Conservation (phyloP, 2,888 invertebrate species). For the Lycocerus yunnanus region DNA sequence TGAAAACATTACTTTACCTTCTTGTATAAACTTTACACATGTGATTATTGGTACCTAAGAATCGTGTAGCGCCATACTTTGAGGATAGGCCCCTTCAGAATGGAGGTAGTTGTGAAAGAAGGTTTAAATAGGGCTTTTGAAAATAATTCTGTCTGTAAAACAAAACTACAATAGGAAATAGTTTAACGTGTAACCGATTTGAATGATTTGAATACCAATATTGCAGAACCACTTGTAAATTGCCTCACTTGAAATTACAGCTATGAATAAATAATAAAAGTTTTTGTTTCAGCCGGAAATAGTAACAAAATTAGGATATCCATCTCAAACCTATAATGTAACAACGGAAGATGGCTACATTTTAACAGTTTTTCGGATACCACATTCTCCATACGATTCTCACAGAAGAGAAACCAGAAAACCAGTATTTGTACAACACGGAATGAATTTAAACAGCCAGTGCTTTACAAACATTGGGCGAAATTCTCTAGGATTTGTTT, state of each 20-base stretch:
- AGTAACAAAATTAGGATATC: slow-evolving; percentile 44
- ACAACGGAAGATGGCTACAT: slow-evolving; percentile 47
- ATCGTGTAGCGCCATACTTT: too few relatives aligned
- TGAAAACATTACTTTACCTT: too few relatives aligned
- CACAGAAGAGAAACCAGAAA: slow-evolving; percentile 24
- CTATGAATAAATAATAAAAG: neutral
- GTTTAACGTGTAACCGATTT: too few relatives aligned
- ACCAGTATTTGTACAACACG: slow-evolving; percentile 47
- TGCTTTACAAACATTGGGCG: slow-evolving; percentile 44
- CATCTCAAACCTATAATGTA: slow-evolving; percentile 45
- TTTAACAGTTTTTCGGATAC: slow-evolving; percentile 45
- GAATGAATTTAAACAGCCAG: slow-evolving; percentile 44
- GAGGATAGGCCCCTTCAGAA: too few relatives aligned
- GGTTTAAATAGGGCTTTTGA: too few relatives aligned
- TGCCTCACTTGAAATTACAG: neutral
- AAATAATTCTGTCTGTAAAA: too few relatives aligned
- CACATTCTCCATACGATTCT: slow-evolving; percentile 30
- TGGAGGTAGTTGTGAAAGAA: too few relatives aligned
- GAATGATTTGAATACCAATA: too few relatives aligned
- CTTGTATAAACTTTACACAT: too few relatives aligned
- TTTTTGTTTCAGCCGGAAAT: slow-evolving; percentile 45
- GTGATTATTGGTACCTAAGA: too few relatives aligned
- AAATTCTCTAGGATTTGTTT: slow-evolving; percentile 44
- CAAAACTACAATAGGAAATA: too few relatives aligned
- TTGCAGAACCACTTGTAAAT: too few relatives aligned